Evolutionary conservation across 2,888 invertebrate genomes (phyloP).

Genomic region (Tanytarsus gracilentus): DNA sequence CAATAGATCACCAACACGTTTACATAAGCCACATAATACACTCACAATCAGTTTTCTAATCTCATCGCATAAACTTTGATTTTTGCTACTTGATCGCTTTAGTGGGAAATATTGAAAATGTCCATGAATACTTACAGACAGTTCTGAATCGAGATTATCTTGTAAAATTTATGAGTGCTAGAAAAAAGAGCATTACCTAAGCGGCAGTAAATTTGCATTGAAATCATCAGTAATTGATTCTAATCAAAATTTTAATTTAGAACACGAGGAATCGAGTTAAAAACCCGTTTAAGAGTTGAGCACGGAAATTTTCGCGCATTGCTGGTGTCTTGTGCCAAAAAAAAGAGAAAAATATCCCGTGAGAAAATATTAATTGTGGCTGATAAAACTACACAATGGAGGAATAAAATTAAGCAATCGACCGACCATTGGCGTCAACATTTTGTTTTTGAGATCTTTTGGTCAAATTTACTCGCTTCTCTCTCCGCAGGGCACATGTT

Average conservation of each 20-base stretch:
- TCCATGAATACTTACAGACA: constrained; percentile 1
- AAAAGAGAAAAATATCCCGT: background rate
- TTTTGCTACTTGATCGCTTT: background rate
- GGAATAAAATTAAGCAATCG: constrained; percentile 27
- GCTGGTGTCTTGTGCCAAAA: constrained; percentile 11
- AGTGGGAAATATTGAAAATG: constrained; percentile 11
- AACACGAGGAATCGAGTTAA: background rate
- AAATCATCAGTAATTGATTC: background rate
- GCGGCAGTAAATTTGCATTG: background rate
- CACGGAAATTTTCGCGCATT: background rate
- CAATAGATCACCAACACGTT: background rate
- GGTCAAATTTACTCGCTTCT: background rate
- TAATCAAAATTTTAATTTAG: too few species aligned
- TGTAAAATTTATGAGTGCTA: background rate
- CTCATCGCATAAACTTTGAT: background rate
- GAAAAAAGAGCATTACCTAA: background rate
- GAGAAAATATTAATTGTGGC: constrained; percentile 28
- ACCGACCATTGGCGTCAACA: constrained; percentile 23
- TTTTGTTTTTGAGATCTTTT: background rate
- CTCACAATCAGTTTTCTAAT: background rate
- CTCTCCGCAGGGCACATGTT: background rate
- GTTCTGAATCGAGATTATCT: background rate
- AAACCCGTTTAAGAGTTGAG: background rate
- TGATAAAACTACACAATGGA: constrained; percentile 25
- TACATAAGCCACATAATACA: background rate